phyloP scores from a whole-genome alignment of 1,140 invertebrate species.

The Diorhabda carinulata region DNA sequence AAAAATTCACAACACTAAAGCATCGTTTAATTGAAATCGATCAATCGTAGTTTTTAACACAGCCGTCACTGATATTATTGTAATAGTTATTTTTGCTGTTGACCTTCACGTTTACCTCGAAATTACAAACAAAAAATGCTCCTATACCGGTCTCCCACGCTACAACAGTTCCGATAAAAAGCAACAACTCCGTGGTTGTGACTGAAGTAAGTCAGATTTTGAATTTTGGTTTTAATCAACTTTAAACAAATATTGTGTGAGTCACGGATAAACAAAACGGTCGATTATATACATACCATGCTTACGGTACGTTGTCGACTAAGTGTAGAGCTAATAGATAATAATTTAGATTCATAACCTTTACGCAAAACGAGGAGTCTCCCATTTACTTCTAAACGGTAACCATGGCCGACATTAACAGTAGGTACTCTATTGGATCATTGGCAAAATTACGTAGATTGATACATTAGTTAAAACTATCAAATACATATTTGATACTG shows the following conservation, averaged over 20 bases:
- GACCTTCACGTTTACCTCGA: background rate
- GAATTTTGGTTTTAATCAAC: too few species aligned
- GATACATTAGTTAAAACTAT: too few species aligned
- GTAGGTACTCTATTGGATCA: too few species aligned
- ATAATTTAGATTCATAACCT: background rate
- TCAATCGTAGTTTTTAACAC: background rate
- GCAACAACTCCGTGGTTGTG: too few species aligned
- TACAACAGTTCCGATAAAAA: background rate
- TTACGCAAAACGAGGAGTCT: background rate
- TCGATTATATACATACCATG: background rate
- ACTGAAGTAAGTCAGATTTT: too few species aligned
- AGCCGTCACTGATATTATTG: background rate
- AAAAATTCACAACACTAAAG: too few species aligned
- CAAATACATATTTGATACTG: too few species aligned
- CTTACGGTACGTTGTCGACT: background rate
- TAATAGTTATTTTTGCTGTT: slow-evolving; percentile 3
- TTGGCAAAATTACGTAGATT: too few species aligned
- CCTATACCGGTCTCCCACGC: background rate
- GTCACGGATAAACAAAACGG: background rate
- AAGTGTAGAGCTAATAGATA: background rate
- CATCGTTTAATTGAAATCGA: too few species aligned
- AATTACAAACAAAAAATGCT: background rate
- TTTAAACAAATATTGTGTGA: background rate
- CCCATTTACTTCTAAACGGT: background rate
- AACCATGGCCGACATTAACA: background rate